These are phyloP conservation scores for Halcyon badia DNA, from an alignment of 2,797 vertebrate genomes.

Conservation along the genomic window DNA sequence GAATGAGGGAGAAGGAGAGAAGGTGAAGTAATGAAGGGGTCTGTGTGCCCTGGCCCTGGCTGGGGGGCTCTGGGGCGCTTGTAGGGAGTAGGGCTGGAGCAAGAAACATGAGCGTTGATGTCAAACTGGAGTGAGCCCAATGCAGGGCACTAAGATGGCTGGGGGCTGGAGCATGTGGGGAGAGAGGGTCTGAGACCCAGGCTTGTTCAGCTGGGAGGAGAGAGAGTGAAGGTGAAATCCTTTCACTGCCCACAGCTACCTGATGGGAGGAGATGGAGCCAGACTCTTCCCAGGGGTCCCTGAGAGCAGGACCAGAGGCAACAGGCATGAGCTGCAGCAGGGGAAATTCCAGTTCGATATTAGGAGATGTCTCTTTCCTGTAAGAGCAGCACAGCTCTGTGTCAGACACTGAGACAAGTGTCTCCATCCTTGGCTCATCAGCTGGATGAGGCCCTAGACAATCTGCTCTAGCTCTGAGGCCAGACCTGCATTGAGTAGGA, in stretches of 20 bases:
- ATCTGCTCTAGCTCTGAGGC: neutral
- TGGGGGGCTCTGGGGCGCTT: neutral
- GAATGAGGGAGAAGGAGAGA: neutral
- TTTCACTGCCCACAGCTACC: neutral
- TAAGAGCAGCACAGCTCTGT: neutral
- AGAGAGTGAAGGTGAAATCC: neutral
- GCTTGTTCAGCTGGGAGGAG: neutral
- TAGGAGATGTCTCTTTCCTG: neutral
- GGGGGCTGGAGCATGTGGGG: neutral
- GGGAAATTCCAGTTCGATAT: neutral
- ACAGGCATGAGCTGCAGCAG: neutral
- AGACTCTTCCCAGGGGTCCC: neutral
- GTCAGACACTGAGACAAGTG: neutral
- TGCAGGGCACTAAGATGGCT: neutral
- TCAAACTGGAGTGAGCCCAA: neutral
- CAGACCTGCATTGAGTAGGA: neutral
- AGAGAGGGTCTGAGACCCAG: neutral
- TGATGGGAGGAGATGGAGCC: rapidly evolving
- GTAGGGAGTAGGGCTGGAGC: neutral
- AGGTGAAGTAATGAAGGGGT: neutral
- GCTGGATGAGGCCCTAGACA: neutral
- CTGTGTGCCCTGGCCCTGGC: neutral
- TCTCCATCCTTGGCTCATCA: neutral
- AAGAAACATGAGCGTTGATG: neutral
- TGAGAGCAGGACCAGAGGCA: neutral